Base-by-base conservation (phyloP, 2,113 vertebrate species). In the Hippocampus abdominalis region DNA sequence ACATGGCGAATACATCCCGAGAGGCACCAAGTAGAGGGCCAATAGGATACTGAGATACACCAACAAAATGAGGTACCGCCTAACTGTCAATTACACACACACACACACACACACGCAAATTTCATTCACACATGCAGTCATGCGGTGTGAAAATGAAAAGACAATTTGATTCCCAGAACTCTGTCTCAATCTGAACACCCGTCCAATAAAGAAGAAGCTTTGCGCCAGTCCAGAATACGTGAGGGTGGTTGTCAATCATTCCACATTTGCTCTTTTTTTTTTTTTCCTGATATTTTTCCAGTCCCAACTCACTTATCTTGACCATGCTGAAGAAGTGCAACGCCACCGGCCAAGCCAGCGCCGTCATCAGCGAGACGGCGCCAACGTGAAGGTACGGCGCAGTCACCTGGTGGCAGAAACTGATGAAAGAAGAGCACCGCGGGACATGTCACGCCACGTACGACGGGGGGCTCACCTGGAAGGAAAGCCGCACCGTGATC, bases 1-100 rank as follows among this genome's bases (percentile, higher is more conserved):
- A 72, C 96, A 98, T 70, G 96, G 94, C 21, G 96, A 98, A 78
- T 95, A 93, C 88, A 95, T 89, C 39, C 95, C 94, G 71, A 97
- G 88, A 16, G 96, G 96, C 62, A 95, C 82, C 85, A 95, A 70
- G 90, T 94, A 95, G 74, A 98, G 90, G 57, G 86, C 84, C 0
- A 92, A 77, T 82, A 98, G 92, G 75, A 94, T 27, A 20, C 80
- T 46, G 83, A 97, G 56, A 83, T 94, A 98, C 25, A 93, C 83
- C 15, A 84, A 79, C 75, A 94, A n/a, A 74, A 94, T 88, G 79
- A 92, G 49, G 71, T 86, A 70, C 79, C 91, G 93, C 65, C 88
- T 74, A 73, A 90, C 95, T 97, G 91, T 57, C 92, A 36, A 51
- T 39, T 12, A 20, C 25, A 29, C 25, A 64, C 2, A 7, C 42